These are phyloP conservation scores for Anagrus nilaparvatae DNA, from an alignment of 1,140 invertebrate species.

Conservation along the genomic window DNA sequence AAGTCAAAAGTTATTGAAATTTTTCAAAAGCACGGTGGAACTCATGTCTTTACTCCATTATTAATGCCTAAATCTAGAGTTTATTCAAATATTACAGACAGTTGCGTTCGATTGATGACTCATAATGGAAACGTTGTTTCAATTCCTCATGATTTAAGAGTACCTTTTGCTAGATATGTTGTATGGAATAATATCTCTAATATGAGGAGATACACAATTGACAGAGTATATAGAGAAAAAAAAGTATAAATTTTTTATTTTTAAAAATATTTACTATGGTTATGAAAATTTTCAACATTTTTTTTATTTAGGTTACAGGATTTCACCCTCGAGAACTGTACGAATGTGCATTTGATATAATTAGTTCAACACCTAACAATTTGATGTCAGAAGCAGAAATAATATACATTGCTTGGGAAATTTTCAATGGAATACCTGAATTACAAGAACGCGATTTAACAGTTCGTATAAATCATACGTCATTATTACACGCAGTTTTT, in stretches of 20 bases:
- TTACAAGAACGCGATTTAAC: conserved; percentile 58
- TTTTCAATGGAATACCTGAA: conserved; percentile 60
- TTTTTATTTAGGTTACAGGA: conserved; percentile 43
- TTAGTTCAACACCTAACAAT: conserved; percentile 58
- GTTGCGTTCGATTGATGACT: conserved; percentile 73
- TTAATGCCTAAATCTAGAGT: conserved; percentile 58
- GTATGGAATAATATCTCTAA: conserved; percentile 68
- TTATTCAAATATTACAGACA: conserved; percentile 47
- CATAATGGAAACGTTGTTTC: conserved; percentile 69
- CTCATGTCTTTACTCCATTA: conserved; percentile 62
- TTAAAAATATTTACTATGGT: background rate
- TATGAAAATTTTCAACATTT: conserved; percentile 8
- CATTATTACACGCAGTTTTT: conserved; percentile 66
- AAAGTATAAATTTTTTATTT: conserved; percentile 41
- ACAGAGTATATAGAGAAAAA: conserved; percentile 76
- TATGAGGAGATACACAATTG: conserved; percentile 76
- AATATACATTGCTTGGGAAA: conserved; percentile 65
- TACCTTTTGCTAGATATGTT: conserved; percentile 73
- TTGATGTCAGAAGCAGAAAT: conserved; percentile 78
- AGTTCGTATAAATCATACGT: conserved; percentile 75
- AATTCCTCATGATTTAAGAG: conserved; percentile 66
- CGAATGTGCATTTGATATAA: conserved; percentile 90
- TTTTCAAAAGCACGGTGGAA: conserved; percentile 68
- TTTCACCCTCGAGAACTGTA: conserved; percentile 81
- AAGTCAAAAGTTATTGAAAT: conserved; percentile 48